Percentiles rank a stretch among this genome's conserved stretches.
These are phyloP conservation scores for Dendrophyllia cribrosa DNA, from an alignment of 64 coral and sea anemone genomes.

Conservation along the genomic window DNA sequence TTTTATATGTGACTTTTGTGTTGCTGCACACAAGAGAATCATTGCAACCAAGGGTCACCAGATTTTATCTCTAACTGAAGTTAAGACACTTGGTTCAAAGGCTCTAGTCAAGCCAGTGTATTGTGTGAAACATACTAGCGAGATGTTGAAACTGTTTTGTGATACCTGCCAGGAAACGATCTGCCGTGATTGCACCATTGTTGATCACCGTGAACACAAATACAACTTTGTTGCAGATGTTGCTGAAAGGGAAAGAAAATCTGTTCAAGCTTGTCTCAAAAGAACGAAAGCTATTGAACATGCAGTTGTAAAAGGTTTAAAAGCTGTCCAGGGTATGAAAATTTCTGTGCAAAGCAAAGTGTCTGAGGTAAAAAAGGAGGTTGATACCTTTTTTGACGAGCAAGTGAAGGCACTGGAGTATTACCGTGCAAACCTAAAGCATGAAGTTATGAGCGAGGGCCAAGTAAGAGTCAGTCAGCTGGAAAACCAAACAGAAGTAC, in stretches of 20 bases:
- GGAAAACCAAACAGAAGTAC: neutral
- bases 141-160: conserved; percentile 55
- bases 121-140: conserved; percentile 48
- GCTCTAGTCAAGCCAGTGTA: conserved; percentile 11
- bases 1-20: conserved; percentile 54
- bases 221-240: conserved; percentile 43
- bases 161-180: conserved; percentile 60
- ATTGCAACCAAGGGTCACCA: conserved; percentile 19
- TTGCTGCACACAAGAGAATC: conserved; percentile 39
- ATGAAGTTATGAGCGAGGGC: neutral
- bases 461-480: conserved; percentile 23
- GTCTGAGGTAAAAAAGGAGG: conserved; percentile 14
- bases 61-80: conserved; percentile 51
- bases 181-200: conserved; percentile 76
- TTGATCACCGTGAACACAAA: conserved; percentile 64
- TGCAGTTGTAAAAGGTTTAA: neutral
- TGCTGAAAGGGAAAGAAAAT: conserved; percentile 8
- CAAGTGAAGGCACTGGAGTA: conserved; percentile 15
- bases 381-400: conserved; percentile 12
- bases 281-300: neutral
- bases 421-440: conserved; percentile 31
- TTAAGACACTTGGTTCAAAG: conserved; percentile 37
- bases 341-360: neutral
- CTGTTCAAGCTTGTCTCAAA: neutral
- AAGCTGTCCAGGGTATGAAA: conserved; percentile 26